phyloP scores from a whole-genome alignment of 2,113 vertebrate genomes.

The Oceanites oceanicus region DNA sequence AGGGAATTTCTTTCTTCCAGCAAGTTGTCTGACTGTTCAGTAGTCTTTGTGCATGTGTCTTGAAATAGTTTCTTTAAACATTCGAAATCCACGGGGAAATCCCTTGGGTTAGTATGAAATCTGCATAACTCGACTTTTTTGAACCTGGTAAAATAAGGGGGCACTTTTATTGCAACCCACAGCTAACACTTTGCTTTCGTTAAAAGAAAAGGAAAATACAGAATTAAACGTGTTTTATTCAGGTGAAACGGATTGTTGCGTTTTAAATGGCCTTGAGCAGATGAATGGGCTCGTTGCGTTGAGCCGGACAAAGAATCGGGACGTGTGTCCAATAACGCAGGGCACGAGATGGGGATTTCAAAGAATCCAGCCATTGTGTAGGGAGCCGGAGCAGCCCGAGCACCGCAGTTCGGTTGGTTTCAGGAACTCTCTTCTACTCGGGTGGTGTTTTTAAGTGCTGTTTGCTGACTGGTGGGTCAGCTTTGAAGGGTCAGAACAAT shows the following conservation, averaged over 20 bases:
- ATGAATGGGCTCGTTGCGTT: neutral
- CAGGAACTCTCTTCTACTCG: conserved; percentile 23
- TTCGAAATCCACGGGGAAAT: neutral
- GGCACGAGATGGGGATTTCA: conserved; percentile 25
- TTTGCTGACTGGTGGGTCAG: conserved; percentile 2
- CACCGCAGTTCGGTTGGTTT: neutral
- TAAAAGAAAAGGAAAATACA: neutral
- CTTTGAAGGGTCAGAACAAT: neutral
- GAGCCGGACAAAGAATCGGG: conserved; percentile 13
- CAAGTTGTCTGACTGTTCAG: neutral
- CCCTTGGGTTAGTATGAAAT: neutral
- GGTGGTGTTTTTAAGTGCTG: neutral
- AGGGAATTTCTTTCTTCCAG: neutral
- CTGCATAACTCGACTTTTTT: neutral
- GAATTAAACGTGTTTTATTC: neutral
- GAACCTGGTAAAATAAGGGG: neutral
- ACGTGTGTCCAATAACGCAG: neutral
- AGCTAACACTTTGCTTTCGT: neutral
- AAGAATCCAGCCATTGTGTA: conserved; percentile 15
- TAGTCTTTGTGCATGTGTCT: neutral
- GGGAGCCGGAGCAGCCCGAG: neutral
- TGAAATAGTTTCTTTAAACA: neutral
- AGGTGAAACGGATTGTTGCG: neutral
- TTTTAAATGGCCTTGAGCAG: neutral
- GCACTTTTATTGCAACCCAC: neutral